These are phyloP conservation scores for Babyrousa celebensis DNA, from an alignment of 2,797 vertebrate species.

Conservation along the genomic window DNA sequence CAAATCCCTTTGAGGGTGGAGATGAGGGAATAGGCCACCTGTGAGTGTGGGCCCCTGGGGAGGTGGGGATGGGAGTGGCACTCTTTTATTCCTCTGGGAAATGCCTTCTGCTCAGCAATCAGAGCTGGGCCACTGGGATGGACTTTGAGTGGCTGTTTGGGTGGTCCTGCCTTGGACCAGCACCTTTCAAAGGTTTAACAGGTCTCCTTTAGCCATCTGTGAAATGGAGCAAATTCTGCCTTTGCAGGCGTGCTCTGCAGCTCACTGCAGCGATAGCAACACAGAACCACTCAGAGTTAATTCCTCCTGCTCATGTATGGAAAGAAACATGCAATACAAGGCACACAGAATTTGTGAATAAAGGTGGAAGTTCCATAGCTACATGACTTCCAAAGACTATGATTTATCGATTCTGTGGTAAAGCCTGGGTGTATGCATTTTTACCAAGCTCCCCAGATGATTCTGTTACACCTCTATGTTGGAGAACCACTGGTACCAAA, in stretches of 20 bases:
- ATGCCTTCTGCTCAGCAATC: not conserved
- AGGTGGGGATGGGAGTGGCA: not conserved
- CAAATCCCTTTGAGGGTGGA: not conserved
- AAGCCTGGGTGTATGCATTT: constrained; percentile 6
- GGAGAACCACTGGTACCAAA: not conserved
- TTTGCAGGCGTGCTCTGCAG: not conserved
- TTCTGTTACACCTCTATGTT: not conserved
- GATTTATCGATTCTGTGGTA: not conserved
- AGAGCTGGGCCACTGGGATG: not conserved
- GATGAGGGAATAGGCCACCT: not conserved
- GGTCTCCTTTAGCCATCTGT: not conserved
- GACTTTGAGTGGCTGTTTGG: not conserved
- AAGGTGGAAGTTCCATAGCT: not conserved
- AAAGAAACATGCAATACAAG: not conserved
- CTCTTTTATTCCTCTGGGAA: constrained; percentile 37
- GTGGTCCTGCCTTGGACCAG: not conserved
- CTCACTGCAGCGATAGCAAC: not conserved
- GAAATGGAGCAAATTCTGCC: not conserved
- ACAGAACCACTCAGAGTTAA: not conserved
- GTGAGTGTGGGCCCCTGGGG: not conserved
- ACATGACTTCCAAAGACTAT: not conserved
- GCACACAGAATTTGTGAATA: constrained; percentile 12
- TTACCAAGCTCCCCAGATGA: not conserved
- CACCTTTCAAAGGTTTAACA: not conserved
- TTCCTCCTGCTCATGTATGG: not conserved